Evolutionary conservation across 2,113 vertebrate species (phyloP).

Genomic region (Megaceryle torquata): DNA sequence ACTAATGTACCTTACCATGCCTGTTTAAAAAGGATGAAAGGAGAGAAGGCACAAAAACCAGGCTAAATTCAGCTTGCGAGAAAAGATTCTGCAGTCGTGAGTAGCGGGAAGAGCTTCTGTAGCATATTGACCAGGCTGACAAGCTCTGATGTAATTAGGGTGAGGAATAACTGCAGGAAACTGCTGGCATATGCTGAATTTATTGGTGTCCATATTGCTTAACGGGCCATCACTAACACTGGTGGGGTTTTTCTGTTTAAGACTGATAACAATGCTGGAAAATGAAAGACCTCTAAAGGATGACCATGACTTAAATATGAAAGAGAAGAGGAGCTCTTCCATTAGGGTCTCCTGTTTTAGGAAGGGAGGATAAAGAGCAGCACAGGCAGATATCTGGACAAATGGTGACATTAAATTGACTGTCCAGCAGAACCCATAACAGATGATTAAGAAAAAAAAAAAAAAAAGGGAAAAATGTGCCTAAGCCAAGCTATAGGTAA

Average conservation of each 20-base stretch:
- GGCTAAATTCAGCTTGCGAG: background rate
- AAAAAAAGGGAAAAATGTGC: background rate
- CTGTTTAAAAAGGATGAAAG: background rate
- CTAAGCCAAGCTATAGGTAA: background rate
- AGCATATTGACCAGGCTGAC: background rate
- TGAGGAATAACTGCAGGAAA: background rate
- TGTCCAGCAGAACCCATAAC: background rate
- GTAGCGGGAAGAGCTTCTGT: background rate
- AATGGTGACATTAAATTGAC: slow-evolving; percentile 4
- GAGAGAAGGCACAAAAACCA: background rate
- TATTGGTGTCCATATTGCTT: background rate
- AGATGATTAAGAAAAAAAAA: background rate
- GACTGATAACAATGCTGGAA: background rate
- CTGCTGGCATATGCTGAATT: background rate
- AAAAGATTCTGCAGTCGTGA: background rate
- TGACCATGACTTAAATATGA: rapidly evolving
- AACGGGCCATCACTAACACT: background rate
- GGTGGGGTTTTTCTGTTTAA: background rate
- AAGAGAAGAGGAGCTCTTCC: background rate
- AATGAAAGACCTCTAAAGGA: background rate
- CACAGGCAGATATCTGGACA: background rate
- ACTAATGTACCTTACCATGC: background rate
- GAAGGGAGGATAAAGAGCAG: background rate
- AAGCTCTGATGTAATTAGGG: background rate
- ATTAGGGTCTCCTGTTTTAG: background rate